Evolutionary conservation across 2,797 vertebrate genomes (phyloP).

Genomic region (Melanotaenia maccullochi): DNA sequence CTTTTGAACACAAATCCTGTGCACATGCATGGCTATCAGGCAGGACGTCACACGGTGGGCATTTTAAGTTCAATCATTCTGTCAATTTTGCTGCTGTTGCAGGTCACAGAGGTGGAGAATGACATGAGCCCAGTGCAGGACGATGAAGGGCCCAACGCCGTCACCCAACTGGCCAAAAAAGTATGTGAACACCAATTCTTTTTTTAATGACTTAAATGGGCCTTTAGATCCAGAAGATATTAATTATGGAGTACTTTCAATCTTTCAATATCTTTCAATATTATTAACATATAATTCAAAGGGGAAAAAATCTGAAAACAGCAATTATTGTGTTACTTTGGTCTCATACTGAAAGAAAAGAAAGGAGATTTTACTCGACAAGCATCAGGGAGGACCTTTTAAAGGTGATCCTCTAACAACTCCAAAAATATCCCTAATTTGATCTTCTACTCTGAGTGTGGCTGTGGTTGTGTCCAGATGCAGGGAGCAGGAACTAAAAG

Average conservation of each 20-base stretch:
- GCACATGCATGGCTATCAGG: neutral
- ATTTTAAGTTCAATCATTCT: neutral
- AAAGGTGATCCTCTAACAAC: constrained; percentile 2
- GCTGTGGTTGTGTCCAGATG: constrained; percentile 80
- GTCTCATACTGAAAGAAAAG: neutral
- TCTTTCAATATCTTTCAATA: no score
- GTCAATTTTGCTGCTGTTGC: constrained; percentile 27
- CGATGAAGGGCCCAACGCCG: constrained; percentile 83
- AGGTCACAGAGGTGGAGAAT: constrained; percentile 77
- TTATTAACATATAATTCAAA: neutral
- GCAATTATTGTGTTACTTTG: neutral
- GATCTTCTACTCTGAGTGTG: constrained; percentile 52
- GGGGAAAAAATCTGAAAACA: neutral
- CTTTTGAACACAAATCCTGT: constrained; percentile 1
- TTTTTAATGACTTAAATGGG: neutral
- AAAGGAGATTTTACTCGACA: neutral
- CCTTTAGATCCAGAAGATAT: neutral
- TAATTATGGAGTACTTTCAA: neutral
- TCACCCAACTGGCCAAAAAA: constrained; percentile 89
- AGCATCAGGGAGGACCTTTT: neutral
- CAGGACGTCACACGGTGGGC: neutral
- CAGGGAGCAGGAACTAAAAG: constrained; percentile 90
- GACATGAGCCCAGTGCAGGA: constrained; percentile 76
- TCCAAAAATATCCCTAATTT: constrained; percentile 1
- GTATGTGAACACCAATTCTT: constrained; percentile 68